These are phyloP conservation scores for Mizuhopecten yessoensis DNA, from an alignment of 1,140 invertebrate species.

Conservation along the genomic window DNA sequence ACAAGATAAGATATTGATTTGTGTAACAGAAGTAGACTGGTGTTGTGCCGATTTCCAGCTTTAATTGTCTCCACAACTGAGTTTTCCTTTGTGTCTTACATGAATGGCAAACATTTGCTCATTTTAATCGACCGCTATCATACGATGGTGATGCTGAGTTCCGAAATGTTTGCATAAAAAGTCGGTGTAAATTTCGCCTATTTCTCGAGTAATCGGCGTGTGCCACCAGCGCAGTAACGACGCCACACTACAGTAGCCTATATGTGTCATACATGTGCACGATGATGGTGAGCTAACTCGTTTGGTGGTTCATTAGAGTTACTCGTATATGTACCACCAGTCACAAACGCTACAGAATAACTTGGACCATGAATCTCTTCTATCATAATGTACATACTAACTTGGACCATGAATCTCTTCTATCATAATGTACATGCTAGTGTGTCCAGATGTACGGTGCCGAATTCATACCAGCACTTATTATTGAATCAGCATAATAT, in stretches of 20 bases:
- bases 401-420: too few species aligned
- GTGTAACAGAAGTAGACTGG: background rate
- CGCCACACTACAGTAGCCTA: background rate
- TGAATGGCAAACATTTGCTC: conserved; percentile 29
- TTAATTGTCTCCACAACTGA: conserved; percentile 3
- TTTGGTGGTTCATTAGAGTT: too few species aligned
- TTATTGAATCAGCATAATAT: too few species aligned
- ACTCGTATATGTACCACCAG: too few species aligned
- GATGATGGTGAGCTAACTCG: too few species aligned
- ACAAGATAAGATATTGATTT: background rate
- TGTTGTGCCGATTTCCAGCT: background rate
- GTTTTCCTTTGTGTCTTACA: conserved; percentile 11
- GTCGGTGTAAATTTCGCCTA: background rate
- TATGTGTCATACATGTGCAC: too few species aligned
- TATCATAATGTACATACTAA: too few species aligned
- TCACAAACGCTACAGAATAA: too few species aligned
- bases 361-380: too few species aligned
- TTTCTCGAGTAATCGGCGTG: background rate
- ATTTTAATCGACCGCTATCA: conserved; percentile 14
- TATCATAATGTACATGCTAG: too few species aligned
- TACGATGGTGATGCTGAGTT: background rate
- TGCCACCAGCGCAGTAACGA: background rate
- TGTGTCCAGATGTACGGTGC: too few species aligned
- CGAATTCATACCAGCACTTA: too few species aligned
- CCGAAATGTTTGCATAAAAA: background rate